These are phyloP conservation scores for Lasioglossum baleicum DNA, from an alignment of 1,140 invertebrate species.

Conservation along the genomic window DNA sequence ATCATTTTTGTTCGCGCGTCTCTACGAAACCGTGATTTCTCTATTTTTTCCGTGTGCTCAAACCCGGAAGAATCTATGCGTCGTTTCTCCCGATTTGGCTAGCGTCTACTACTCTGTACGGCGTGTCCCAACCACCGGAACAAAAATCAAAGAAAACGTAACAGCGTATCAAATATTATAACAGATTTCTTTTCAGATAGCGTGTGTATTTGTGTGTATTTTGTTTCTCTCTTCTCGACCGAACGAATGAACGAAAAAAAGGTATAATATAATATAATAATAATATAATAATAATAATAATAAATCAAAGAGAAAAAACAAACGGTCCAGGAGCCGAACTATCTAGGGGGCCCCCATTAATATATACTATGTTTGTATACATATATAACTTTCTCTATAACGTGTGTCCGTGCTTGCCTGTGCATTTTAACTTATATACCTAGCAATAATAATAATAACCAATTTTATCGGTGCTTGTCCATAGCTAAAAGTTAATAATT, in stretches of 20 bases:
- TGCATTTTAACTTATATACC: conserved; percentile 56
- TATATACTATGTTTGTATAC: conserved; percentile 36
- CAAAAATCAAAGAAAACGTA: conserved; percentile 56
- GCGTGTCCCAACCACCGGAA: conserved; percentile 71
- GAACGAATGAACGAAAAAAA: conserved; percentile 46
- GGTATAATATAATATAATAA: conserved; percentile 40
- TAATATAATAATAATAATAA: conserved; percentile 50
- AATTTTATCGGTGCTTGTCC: conserved; percentile 63
- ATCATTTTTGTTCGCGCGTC: neutral
- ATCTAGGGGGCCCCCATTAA: conserved; percentile 22
- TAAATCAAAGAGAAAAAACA: conserved; percentile 53
- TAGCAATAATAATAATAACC: conserved; percentile 65
- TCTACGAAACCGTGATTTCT: neutral
- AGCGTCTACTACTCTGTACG: conserved; percentile 23
- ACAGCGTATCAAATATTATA: conserved; percentile 51
- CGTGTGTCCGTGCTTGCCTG: conserved; percentile 58
- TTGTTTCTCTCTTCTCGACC: conserved; percentile 24
- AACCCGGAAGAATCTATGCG: neutral
- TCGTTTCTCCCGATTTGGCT: neutral
- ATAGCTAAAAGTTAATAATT: conserved; percentile 67
- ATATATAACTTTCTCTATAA: conserved; percentile 53
- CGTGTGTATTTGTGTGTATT: neutral
- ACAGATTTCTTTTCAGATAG: conserved; percentile 25
- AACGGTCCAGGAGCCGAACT: conserved; percentile 39
- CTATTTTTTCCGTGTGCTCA: neutral